phyloP scores from a whole-genome alignment of 2,888 invertebrate species.

The Macrosoma leucophasiata region DNA sequence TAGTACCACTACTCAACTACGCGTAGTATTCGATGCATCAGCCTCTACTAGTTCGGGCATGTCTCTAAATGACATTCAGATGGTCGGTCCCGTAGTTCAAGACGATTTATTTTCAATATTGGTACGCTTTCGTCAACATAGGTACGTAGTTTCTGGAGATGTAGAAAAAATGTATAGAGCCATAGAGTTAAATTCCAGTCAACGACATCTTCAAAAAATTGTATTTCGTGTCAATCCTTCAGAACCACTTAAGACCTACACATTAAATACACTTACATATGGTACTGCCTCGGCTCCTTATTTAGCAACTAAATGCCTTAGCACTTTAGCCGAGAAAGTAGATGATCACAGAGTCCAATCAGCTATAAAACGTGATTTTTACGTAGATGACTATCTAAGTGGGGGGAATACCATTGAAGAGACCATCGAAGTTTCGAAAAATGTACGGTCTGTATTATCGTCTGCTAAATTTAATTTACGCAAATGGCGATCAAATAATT shows the following conservation, averaged over 20 bases:
- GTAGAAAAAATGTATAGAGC: conserved; percentile 17
- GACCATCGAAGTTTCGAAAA: conserved; percentile 13
- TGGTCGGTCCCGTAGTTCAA: conserved; percentile 23
- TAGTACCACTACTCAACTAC: conserved; percentile 25
- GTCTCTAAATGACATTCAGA: conserved; percentile 22
- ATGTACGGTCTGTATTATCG: conserved; percentile 13
- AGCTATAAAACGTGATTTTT: conserved; percentile 20
- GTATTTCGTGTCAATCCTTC: conserved; percentile 17
- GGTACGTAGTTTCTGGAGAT: conserved; percentile 20
- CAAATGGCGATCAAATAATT: conserved; percentile 26
- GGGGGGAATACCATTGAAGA: conserved; percentile 11
- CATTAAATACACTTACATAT: conserved; percentile 23
- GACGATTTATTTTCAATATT: conserved; percentile 21
- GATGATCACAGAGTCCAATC: conserved; percentile 10
- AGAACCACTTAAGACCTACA: conserved; percentile 19
- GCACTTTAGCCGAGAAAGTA: conserved; percentile 13
- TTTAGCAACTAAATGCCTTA: conserved; percentile 23
- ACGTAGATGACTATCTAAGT: conserved; percentile 24
- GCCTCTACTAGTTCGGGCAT: conserved; percentile 21
- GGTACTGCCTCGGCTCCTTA: conserved; percentile 25
- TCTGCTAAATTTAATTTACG: conserved; percentile 21
- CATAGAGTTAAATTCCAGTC: conserved; percentile 5
- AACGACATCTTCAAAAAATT: conserved; percentile 24
- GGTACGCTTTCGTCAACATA: conserved; percentile 21
- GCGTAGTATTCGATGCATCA: conserved; percentile 30